Base-by-base conservation (phyloP, 2,797 vertebrate genomes). In the Sebastes ruberrimus region DNA sequence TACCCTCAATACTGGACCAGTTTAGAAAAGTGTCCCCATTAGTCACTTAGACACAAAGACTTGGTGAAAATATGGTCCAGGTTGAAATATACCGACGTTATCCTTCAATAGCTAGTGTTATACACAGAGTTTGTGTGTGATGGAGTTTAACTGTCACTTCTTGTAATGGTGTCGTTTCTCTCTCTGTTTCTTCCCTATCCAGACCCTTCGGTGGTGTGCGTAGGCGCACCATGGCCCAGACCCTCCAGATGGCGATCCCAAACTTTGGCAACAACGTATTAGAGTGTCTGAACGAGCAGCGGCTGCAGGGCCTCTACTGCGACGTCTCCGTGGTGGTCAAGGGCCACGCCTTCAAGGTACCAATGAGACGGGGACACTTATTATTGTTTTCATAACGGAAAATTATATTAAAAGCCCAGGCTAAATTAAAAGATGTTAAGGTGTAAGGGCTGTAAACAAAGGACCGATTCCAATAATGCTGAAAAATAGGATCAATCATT, bases 201-300 rank as follows among this genome's bases (percentile, higher is more conserved):
- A 96, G 95, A 95, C 92, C 87, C 89, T 91, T 92, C 78, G 89
- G 91, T 93, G 95, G 94, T 96, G 95, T 95, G 93, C 94, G 92
- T 93, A 86, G 91, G 94, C 93, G 94, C 90, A 88, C 96, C 95
- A 99, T 99, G 98, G 97, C 98, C 86, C 98, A 99, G 95, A 98
- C 97, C 89, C 96, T 99, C 92, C 98, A 99, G 95, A 99, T 99
- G 98, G 98, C 98, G 97, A 99, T 99, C 90, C 98, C 98, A 71
- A 99, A 99, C 90, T 99, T 99, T 2, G 98, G 98, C 81, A 99
- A 99, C 96, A 98, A 97, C 80, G 97, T 99, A 91, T 93, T 99
- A 92, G 98, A 99, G 95, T 99, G 98, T 94, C 96, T 99, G 92
- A 99, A 99, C 1, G 98, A 99, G 95, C 98, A 99, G 96, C 96